Evolutionary conservation across 2,888 invertebrate species (phyloP).

Genomic region (Heteropelma amictum): DNA sequence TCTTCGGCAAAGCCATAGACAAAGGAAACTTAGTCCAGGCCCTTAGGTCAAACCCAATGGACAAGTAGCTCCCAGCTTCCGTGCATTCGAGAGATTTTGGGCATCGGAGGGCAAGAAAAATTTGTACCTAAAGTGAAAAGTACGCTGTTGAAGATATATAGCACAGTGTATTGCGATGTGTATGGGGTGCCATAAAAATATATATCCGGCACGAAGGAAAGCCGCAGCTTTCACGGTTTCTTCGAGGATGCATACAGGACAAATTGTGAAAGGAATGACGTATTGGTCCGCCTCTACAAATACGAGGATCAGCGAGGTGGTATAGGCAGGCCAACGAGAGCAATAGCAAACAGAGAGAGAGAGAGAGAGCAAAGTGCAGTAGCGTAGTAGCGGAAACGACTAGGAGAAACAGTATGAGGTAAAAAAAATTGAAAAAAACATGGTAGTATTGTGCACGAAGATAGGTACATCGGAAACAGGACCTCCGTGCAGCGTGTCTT

Average conservation of each 20-base stretch:
- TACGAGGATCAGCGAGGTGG: constrained; percentile 61
- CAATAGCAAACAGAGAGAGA: constrained; percentile 35
- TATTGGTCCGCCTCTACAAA: constrained; percentile 66
- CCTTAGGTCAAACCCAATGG: constrained; percentile 61
- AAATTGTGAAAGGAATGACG: constrained; percentile 74
- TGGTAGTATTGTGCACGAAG: constrained; percentile 49
- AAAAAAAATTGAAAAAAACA: constrained; percentile 64
- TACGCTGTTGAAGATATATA: constrained; percentile 26
- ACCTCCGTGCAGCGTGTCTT: constrained; percentile 41
- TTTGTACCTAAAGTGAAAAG: constrained; percentile 17
- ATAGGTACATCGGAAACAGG: constrained; percentile 36
- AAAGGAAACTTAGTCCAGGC: constrained; percentile 66
- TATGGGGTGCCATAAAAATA: constrained; percentile 41
- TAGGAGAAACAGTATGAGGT: constrained; percentile 24
- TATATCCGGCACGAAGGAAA: constrained; percentile 40
- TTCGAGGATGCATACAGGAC: constrained; percentile 53
- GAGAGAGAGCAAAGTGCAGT: constrained; percentile 22
- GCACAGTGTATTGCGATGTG: constrained; percentile 45
- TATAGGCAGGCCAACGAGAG: not conserved
- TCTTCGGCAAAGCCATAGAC: constrained; percentile 53
- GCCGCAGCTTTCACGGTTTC: constrained; percentile 70
- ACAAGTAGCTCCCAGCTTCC: constrained; percentile 68
- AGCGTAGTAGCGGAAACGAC: constrained; percentile 31
- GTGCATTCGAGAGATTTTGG: constrained; percentile 20
- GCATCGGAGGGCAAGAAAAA: constrained; percentile 12